Percentiles rank a stretch among this genome's conserved stretches.
phyloP scores from a whole-genome alignment of 2,113 vertebrate genomes.

The Phylloscopus trochiloides region DNA sequence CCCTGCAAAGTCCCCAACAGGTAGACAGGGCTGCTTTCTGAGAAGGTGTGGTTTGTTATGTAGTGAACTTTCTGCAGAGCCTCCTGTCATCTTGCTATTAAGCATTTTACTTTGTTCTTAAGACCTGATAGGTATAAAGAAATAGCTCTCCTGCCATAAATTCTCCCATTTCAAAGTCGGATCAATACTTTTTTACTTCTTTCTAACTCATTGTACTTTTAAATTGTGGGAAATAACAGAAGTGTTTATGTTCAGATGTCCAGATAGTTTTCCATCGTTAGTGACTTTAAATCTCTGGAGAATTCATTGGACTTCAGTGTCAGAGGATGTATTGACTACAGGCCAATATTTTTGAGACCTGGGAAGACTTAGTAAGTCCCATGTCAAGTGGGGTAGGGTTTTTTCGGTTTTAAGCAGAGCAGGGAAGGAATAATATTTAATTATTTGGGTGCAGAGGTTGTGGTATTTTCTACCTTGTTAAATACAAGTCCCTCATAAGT shows the following conservation, averaged over 20 bases:
- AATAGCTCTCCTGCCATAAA: background rate
- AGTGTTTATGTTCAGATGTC: background rate
- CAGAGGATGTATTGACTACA: background rate
- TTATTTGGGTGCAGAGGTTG: background rate
- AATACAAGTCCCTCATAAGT: background rate
- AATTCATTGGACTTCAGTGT: background rate
- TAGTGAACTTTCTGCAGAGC: background rate
- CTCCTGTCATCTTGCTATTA: background rate
- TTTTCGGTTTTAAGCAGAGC: background rate
- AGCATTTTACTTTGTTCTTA: background rate
- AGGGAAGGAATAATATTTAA: background rate
- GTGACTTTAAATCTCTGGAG: background rate
- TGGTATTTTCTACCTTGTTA: background rate
- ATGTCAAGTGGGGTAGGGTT: background rate
- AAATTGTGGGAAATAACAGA: background rate
- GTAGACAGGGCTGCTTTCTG: background rate
- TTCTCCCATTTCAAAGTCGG: background rate
- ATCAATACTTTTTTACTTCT: background rate
- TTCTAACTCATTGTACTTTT: background rate
- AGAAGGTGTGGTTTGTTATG: background rate
- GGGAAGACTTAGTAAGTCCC: background rate
- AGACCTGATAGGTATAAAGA: background rate
- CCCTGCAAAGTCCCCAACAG: background rate
- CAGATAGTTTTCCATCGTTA: background rate
- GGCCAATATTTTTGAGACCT: background rate